Percentiles rank a stretch among this genome's conserved stretches.
Conservation (phyloP, 2,888 invertebrate species). For the Drosophila rellima region DNA sequence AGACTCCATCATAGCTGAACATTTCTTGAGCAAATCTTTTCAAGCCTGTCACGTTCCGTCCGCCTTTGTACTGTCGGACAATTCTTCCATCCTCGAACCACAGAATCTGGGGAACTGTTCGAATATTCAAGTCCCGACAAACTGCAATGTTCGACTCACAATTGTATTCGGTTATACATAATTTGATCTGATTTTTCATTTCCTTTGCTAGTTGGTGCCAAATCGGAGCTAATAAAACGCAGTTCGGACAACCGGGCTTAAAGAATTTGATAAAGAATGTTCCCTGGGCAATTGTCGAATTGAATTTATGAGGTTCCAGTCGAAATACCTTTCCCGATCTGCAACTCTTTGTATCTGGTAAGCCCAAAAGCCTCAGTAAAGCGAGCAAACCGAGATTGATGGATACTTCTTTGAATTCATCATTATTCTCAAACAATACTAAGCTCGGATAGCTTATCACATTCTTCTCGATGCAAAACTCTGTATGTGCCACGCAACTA, state of each 20-base stretch:
- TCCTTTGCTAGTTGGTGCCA: conserved; percentile 10
- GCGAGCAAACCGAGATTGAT: not conserved
- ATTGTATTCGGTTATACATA: conserved; percentile 26
- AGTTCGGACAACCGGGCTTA: not conserved
- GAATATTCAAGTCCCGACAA: not conserved
- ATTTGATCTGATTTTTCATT: accelerated
- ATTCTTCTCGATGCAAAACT: conserved; percentile 14
- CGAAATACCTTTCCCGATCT: not conserved
- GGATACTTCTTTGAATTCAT: not conserved
- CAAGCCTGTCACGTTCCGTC: not conserved
- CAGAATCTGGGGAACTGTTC: not conserved
- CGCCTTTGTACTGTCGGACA: not conserved
- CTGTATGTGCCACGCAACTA: not conserved
- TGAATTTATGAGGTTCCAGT: not conserved
- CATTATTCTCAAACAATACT: conserved; percentile 3
- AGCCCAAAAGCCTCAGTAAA: not conserved
- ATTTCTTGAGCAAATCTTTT: not conserved
- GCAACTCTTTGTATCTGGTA: not conserved
- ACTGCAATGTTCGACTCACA: not conserved
- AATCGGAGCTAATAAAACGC: not conserved
- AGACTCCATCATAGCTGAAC: not conserved
- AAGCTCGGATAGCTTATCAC: conserved; percentile 24
- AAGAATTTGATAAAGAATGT: conserved; percentile 21
- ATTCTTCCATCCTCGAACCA: conserved; percentile 6
- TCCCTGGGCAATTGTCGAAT: not conserved